These are phyloP conservation scores for Drosophila niveifrons DNA, from an alignment of 2,888 invertebrate genomes.

Conservation along the genomic window DNA sequence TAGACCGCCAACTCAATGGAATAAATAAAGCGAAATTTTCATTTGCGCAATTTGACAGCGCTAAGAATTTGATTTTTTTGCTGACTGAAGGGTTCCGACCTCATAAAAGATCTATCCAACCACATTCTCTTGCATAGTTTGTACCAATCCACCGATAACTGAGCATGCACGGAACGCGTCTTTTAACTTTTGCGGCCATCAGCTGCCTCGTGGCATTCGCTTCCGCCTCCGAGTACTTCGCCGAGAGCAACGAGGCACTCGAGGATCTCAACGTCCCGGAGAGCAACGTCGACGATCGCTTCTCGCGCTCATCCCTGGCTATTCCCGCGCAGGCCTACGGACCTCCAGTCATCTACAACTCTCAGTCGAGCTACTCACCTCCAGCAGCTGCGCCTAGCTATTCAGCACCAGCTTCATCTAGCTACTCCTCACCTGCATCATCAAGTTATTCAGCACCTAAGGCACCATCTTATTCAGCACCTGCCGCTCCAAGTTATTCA, in stretches of 20 bases:
- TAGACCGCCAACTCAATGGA: slow-evolving; percentile 10
- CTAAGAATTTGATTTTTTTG: slow-evolving; percentile 31
- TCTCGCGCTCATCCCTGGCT: slow-evolving; percentile 31
- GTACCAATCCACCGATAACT: slow-evolving; percentile 18
- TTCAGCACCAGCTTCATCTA: slow-evolving; percentile 10
- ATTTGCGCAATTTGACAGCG: slow-evolving; percentile 23
- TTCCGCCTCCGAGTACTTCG: slow-evolving; percentile 11
- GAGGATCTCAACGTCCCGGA: slow-evolving; percentile 52
- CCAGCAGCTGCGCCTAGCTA: slow-evolving; percentile 15
- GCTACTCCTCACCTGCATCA: slow-evolving; percentile 34
- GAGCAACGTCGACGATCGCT: slow-evolving; percentile 43
- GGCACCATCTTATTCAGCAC: not conserved
- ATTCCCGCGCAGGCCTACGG: slow-evolving; percentile 64
- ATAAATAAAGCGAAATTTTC: slow-evolving; percentile 32
- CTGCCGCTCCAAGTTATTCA: slow-evolving; percentile 15
- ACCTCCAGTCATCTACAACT: slow-evolving; percentile 56
- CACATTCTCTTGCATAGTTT: slow-evolving; percentile 32
- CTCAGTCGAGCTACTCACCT: slow-evolving; percentile 52
- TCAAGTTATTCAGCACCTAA: slow-evolving; percentile 21
- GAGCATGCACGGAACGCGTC: slow-evolving; percentile 53
- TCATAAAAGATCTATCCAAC: slow-evolving; percentile 52
- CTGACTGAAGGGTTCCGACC: slow-evolving; percentile 37
- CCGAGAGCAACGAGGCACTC: slow-evolving; percentile 36
- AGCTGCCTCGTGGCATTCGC: slow-evolving; percentile 42
- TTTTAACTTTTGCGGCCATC: slow-evolving; percentile 35